Evolutionary conservation across 2,113 vertebrate species (phyloP), one percentile per base, ranked within the genome.

Genomic region (Albula glossodonta): DNA sequence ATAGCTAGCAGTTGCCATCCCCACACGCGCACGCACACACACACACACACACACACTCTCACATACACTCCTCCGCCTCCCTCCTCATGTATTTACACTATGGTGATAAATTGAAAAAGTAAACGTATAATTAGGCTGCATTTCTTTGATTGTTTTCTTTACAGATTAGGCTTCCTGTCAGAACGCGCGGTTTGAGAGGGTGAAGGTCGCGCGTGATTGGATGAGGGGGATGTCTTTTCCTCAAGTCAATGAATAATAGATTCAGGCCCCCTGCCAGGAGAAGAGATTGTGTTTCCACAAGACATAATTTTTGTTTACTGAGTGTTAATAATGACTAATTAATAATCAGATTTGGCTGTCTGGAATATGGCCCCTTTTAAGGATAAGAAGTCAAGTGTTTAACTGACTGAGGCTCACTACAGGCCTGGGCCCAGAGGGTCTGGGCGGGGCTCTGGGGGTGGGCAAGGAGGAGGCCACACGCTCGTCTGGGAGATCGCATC

Each of bases 281-380:
- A 95, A 87, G 95, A 98, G 96, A 98, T 99, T 99, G 98, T 97
- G 95, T 98, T 97, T 97, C 96, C 97, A 96, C 96, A 91, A 95
- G 96, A 95, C 97, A 95, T 96, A 97, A 99, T 98, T 97, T 95
- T 99, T 99, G 97, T 99, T 99, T 99, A 99, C 97, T 96, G 97
- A 95, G 96, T 98, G 98, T 99, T 99, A 98, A 98, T 98, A 99
- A 99, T 99, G 96, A 95, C 97, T 98, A 98, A 99, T 99, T 99
- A 97, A 98, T 98, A 98, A 98, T 97, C 96, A 96, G 95, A 96
- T 96, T 96, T 95, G 94, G 94, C 93, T 93, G 79, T 96, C 91
- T 93, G 93, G 94, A 96, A 94, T 85, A 85, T 85, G 84, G 78
- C 52, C 19, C 80, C 95, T 94, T 92, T 91, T 92, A 88, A 86